Conservation (phyloP, 2,113 vertebrate species). For the Jacana jacana region DNA sequence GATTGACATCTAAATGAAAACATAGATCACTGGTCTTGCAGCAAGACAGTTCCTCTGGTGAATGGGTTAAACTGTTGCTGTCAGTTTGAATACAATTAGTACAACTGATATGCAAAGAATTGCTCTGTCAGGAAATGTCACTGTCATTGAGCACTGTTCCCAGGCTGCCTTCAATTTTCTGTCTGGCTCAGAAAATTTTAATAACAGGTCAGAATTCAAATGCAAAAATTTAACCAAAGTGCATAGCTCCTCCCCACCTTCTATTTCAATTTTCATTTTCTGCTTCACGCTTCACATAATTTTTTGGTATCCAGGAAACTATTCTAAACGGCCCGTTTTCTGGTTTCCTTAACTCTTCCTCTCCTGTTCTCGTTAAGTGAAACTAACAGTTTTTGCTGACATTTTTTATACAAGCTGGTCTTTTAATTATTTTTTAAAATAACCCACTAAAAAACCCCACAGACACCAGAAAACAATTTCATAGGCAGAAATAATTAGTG, state of each 20-base stretch:
- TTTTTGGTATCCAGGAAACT: conserved; percentile 41
- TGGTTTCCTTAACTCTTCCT: conserved; percentile 45
- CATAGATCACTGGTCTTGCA: conserved; percentile 56
- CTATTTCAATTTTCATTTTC: conserved; percentile 57
- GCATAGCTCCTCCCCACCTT: conserved; percentile 20
- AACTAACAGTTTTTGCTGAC: not conserved
- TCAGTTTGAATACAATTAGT: conserved; percentile 79
- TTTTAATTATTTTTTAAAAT: not conserved
- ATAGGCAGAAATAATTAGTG: not conserved
- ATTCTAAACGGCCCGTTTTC: conserved; percentile 31
- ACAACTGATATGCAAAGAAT: conserved; percentile 74
- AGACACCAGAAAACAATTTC: not conserved
- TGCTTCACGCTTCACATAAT: not conserved
- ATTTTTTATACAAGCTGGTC: not conserved
- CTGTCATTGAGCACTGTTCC: conserved; percentile 70
- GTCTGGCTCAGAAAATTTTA: conserved; percentile 76
- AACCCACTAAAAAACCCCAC: not conserved
- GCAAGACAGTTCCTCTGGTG: conserved; percentile 60
- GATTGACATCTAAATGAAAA: conserved; percentile 72
- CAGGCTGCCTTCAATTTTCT: conserved; percentile 70
- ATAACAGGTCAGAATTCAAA: conserved; percentile 74
- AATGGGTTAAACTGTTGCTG: conserved; percentile 78
- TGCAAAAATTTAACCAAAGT: conserved; percentile 67
- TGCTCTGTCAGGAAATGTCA: conserved; percentile 83
- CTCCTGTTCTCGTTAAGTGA: not conserved